These are phyloP conservation scores for Trididemnum clinides DNA, from an alignment of 23 tunicate species.

Conservation along the genomic window DNA sequence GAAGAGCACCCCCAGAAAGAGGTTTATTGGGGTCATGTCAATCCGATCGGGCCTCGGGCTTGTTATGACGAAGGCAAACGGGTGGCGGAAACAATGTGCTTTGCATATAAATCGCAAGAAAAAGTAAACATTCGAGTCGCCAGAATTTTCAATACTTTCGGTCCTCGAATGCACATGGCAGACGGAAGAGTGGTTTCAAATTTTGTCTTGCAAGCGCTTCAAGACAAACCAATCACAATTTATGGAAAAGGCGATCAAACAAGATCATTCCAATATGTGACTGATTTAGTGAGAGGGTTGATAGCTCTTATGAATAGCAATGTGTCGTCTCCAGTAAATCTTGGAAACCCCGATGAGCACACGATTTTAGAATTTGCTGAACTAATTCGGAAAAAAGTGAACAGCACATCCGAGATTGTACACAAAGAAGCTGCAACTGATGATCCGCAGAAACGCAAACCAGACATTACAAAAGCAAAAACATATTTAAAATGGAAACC, in stretches of 20 bases:
- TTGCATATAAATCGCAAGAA: conserved; percentile 87
- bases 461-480: conserved; percentile 92
- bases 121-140: conserved; percentile 94
- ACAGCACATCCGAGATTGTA: conserved; percentile 73
- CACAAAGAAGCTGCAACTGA: conserved; percentile 83
- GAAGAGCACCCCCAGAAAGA: conserved; percentile 97
- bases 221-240: conserved; percentile 76
- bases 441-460: conserved; percentile 93
- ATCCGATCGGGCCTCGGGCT: conserved; percentile 98
- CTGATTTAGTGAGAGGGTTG: conserved; percentile 86
- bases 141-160: conserved; percentile 90
- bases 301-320: conserved; percentile 87
- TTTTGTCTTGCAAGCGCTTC: conserved; percentile 90
- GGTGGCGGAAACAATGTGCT: conserved; percentile 99
- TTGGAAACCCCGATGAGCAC: conserved; percentile 94
- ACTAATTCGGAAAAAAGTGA: conserved; percentile 40
- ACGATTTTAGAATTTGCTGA: conserved; percentile 87
- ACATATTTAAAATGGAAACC: conserved; percentile 78
- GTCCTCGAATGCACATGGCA: conserved; percentile 99
- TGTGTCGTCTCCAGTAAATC: conserved; percentile 70
- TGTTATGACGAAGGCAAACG: conserved; percentile 99
- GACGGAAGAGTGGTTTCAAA: conserved; percentile 99
- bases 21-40: conserved; percentile 98
- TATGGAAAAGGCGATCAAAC: conserved; percentile 93
- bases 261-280: conserved; percentile 89